Base-by-base conservation (phyloP, 2,888 invertebrate genomes). In the Eupithecia subumbrata region DNA sequence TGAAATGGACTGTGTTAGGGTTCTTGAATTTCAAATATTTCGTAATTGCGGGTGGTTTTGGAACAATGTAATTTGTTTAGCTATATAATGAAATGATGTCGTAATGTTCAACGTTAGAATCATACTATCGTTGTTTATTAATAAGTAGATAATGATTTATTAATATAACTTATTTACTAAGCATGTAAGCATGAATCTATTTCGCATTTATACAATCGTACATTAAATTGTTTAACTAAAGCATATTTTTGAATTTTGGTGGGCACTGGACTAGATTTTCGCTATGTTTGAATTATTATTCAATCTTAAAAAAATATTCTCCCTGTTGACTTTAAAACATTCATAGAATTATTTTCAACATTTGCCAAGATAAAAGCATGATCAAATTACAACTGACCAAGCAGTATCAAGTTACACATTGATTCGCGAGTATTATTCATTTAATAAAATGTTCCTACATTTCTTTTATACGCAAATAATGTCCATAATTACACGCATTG, bases 1-100 rank as follows among this genome's bases (percentile, higher is more conserved):
- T 82, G 82, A 81, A 82, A 81, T 81, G 84, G 81, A 82, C 79
- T 82, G 79, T 67, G 70, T 48, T 64, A 60, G 70, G 30, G 63
- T 60, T 63, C 43, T 34, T 45, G 14, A 18, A 25, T 12, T 45
- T 30, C 3, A 4, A 4, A 56, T 70, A 56, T 3, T 66, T 40
- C 40, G 37, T 18, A 40, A 11, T 63, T 34, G 30, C 16, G 8
- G 16, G 1, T 30, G 14, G 5, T 63, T 16, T 63, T 1, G 30
- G 8, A 30, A 63, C 4, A 56, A 22, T 11, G 11, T 22, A 34
- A 34, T 40, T 40, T 40, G 7, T 40, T n/a, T 1, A n/a, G 8
- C 5, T 48, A 5, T n/a, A 5, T 45, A 45, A 7, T 48, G n/a
- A 11, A 48, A 1, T 18, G 18, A 5, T 48, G n/a, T n/a, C 3